Conservation (phyloP, 2,797 vertebrate genomes). For the Garrulus glandarius region DNA sequence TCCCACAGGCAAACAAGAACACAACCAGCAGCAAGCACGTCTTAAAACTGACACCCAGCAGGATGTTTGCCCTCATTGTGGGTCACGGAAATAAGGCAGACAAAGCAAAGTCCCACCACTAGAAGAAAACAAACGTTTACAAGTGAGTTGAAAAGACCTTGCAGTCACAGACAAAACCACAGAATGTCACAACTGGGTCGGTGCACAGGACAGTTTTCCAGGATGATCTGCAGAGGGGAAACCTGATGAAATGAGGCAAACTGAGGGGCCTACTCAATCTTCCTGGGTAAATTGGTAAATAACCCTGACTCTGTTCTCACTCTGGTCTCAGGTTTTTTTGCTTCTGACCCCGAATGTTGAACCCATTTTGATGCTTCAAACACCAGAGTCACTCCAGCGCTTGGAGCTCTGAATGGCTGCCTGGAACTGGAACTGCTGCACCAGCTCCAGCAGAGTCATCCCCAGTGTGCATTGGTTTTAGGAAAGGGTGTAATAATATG, state of each 20-base stretch:
- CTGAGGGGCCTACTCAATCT: background rate
- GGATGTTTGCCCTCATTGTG: background rate
- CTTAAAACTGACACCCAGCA: background rate
- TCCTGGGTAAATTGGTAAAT: background rate
- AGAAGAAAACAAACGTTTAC: background rate
- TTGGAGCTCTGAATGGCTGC: background rate
- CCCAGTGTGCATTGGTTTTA: background rate
- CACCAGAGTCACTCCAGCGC: background rate
- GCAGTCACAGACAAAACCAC: background rate
- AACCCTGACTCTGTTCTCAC: background rate
- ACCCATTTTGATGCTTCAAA: background rate
- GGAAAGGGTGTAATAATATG: background rate
- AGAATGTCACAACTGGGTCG: background rate
- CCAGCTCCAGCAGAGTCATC: background rate
- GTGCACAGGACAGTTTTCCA: background rate
- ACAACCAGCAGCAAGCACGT: rapidly evolving
- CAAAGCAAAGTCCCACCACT: background rate
- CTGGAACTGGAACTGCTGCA: background rate
- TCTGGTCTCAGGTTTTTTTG: rapidly evolving
- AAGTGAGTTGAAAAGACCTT: background rate
- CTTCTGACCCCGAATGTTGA: background rate
- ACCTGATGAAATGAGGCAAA: background rate
- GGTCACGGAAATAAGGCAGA: background rate
- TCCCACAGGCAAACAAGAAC: background rate
- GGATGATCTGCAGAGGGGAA: background rate